These are phyloP conservation scores for Pseudachorutes palmiensis DNA, from an alignment of 1,140 invertebrate genomes.

Conservation along the genomic window DNA sequence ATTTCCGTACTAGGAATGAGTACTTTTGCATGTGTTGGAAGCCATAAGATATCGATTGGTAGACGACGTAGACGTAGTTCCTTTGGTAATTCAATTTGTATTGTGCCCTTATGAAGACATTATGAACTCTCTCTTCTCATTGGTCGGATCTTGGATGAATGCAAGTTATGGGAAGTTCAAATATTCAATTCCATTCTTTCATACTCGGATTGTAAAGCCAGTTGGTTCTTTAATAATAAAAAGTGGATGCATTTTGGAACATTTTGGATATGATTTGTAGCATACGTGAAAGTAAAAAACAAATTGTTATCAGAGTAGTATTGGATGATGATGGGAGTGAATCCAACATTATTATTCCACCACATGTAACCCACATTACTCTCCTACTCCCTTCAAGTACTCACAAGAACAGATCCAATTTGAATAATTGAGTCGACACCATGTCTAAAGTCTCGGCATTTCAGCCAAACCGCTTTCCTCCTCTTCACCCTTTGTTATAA, in stretches of 20 bases:
- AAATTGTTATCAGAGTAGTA: slow-evolving; percentile 8
- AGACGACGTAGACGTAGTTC: too few species aligned
- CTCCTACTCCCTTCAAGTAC: neutral
- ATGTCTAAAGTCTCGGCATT: neutral
- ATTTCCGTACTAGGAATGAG: neutral
- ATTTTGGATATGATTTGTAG: too few species aligned
- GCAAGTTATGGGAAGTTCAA: too few species aligned
- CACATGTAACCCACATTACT: neutral
- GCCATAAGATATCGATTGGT: neutral
- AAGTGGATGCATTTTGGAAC: too few species aligned
- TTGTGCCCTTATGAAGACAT: too few species aligned
- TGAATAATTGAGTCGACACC: slow-evolving; percentile 10
- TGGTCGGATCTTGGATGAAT: too few species aligned
- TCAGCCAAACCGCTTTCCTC: neutral
- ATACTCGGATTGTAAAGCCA: too few species aligned
- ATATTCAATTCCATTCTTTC: too few species aligned
- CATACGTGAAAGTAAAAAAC: too few species aligned
- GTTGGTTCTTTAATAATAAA: too few species aligned
- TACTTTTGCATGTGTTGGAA: neutral
- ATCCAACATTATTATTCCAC: slow-evolving; percentile 2
- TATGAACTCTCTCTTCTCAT: too few species aligned
- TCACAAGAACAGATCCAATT: neutral
- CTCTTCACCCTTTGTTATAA: neutral
- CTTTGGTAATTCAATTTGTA: slow-evolving; percentile 4
- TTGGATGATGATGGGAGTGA: neutral